These are phyloP conservation scores for Equus przewalskii DNA, from an alignment of 2,113 vertebrate species.

Conservation along the genomic window DNA sequence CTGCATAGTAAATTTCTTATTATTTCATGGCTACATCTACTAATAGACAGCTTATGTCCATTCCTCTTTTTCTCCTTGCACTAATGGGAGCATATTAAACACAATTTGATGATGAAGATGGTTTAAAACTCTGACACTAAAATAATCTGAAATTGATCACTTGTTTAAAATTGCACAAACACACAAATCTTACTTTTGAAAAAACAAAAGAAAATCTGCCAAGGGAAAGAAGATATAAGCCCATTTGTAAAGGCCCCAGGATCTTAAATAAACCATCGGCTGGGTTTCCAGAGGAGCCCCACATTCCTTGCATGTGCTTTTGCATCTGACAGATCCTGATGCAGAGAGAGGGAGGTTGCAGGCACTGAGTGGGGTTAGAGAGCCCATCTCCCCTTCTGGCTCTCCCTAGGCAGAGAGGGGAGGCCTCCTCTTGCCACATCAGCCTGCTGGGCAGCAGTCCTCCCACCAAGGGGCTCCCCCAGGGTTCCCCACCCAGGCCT, in stretches of 20 bases:
- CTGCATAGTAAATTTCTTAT: neutral
- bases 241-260: neutral
- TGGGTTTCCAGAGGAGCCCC: neutral
- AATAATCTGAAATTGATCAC: neutral
- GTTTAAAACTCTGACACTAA: neutral
- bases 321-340: neutral
- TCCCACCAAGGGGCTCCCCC: neutral
- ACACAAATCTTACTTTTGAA: neutral
- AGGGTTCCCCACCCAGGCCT: neutral
- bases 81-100: neutral
- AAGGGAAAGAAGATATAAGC: neutral
- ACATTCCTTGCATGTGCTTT: neutral
- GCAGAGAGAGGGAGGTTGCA: neutral
- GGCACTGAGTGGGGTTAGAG: neutral
- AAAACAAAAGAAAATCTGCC: neutral
- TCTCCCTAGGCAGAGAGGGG: neutral
- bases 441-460: neutral
- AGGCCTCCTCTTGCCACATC: neutral
- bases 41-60: neutral
- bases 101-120: neutral
- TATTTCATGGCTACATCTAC: neutral
- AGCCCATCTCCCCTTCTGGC: neutral
- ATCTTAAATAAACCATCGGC: neutral
- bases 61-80: neutral
- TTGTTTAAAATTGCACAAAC: conserved; percentile 8